Evolutionary conservation across 2,797 vertebrate genomes (phyloP).

Genomic region (Malacoctenus gilli): DNA sequence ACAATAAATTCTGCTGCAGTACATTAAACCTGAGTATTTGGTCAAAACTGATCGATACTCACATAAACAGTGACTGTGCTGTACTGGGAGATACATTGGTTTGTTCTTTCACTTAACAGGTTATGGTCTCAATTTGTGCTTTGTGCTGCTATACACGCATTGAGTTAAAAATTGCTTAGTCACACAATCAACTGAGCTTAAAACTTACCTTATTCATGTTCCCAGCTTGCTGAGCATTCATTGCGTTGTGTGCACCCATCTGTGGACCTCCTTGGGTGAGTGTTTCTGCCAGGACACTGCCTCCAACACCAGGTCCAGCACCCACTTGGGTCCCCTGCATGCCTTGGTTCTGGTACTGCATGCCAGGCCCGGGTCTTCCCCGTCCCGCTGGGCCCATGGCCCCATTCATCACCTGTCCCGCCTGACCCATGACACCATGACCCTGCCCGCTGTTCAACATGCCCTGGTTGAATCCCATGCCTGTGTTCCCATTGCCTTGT

Average conservation of each 20-base stretch:
- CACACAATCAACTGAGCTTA: not conserved
- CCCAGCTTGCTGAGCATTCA: slow-evolving; percentile 90
- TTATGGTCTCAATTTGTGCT: no score
- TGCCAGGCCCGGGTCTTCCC: slow-evolving; percentile 85
- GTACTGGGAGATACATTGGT: no score
- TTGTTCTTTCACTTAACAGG: no score
- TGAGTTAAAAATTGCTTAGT: not conserved
- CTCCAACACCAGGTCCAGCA: slow-evolving; percentile 73
- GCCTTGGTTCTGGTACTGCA: slow-evolving; percentile 89
- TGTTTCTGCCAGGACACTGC: slow-evolving; percentile 92
- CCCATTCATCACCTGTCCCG: slow-evolving; percentile 95
- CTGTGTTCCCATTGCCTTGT: slow-evolving; percentile 77
- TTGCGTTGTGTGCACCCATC: slow-evolving; percentile 85
- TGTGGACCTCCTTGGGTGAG: slow-evolving; percentile 91
- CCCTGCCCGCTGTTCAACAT: slow-evolving; percentile 92
- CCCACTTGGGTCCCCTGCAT: slow-evolving; percentile 83
- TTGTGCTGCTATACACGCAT: not conserved
- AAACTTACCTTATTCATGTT: slow-evolving; percentile 92
- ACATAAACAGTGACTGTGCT: no score
- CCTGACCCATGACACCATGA: slow-evolving; percentile 89
- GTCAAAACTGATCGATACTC: no score
- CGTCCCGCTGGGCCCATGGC: slow-evolving; percentile 88
- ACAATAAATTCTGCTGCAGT: no score
- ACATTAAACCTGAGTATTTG: no score
- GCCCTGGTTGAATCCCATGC: slow-evolving; percentile 91